Percentiles rank a stretch among this genome's conserved stretches.
phyloP scores from a whole-genome alignment of 2,113 vertebrate genomes.

The Apteryx mantelli region DNA sequence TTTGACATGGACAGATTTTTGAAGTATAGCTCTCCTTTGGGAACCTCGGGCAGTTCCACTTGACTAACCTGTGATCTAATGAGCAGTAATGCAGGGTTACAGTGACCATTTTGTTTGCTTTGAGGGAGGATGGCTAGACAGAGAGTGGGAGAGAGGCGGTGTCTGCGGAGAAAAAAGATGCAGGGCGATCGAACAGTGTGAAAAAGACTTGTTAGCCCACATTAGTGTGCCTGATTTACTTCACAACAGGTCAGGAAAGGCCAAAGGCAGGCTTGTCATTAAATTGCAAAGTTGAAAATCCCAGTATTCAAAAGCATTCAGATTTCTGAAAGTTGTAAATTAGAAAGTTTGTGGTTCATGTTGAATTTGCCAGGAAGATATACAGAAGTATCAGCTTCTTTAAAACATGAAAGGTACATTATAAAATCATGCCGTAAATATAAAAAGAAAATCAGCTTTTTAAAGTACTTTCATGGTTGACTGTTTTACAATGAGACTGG shows the following conservation, averaged over 20 bases:
- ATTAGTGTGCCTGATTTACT: constrained; percentile 84
- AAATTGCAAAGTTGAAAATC: constrained; percentile 78
- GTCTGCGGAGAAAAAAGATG: constrained; percentile 74
- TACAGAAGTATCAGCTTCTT: constrained; percentile 22
- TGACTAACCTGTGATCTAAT: constrained; percentile 86
- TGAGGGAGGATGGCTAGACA: constrained; percentile 78
- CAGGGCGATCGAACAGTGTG: constrained; percentile 76
- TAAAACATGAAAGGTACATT: constrained; percentile 30
- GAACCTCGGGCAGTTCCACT: constrained; percentile 83
- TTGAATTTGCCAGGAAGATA: constrained; percentile 40
- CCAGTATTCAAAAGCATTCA: constrained; percentile 69
- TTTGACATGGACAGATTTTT: constrained; percentile 90
- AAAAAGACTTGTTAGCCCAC: constrained; percentile 81
- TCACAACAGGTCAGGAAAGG: constrained; percentile 78
- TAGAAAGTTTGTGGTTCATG: constrained; percentile 62
- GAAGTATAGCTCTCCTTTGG: constrained; percentile 85
- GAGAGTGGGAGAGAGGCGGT: constrained; percentile 73
- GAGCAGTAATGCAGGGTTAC: constrained; percentile 80
- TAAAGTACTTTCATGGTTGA: constrained; percentile 65
- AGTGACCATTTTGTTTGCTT: constrained; percentile 82
- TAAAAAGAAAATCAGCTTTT: constrained; percentile 56
- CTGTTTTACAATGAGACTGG: constrained; percentile 57
- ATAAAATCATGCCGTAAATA: constrained; percentile 63
- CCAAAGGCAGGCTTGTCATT: constrained; percentile 75
- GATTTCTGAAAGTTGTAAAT: constrained; percentile 68